These are phyloP conservation scores for Schizaphis graminum DNA, from an alignment of 2,888 invertebrate species.

Conservation along the genomic window DNA sequence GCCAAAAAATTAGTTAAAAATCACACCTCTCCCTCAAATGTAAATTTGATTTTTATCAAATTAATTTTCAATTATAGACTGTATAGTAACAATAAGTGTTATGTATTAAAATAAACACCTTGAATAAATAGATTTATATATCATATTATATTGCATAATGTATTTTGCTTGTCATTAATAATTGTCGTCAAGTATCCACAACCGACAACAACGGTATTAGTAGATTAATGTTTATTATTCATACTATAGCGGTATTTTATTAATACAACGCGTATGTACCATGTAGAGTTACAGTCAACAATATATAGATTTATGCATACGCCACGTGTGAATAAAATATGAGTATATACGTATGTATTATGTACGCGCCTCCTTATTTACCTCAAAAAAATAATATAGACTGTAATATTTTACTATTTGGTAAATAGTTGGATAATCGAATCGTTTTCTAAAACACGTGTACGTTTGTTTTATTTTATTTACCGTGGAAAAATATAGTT, in stretches of 20 bases:
- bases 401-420: neutral
- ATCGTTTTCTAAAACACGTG: neutral
- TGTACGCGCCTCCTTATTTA: neutral
- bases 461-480: neutral
- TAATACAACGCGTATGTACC: neutral
- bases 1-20: neutral
- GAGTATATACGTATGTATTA: neutral
- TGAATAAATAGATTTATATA: too few relatives aligned
- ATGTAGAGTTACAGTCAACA: neutral
- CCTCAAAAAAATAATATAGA: neutral
- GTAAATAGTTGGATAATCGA: neutral
- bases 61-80: neutral
- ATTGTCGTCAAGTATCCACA: slow-evolving; percentile 21
- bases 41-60: neutral
- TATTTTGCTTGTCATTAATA: neutral
- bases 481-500: neutral
- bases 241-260: neutral
- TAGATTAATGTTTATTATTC: slow-evolving; percentile 39
- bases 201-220: neutral
- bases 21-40: neutral
- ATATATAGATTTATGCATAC: neutral
- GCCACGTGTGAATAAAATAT: neutral
- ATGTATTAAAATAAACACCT: neutral
- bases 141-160: neutral
- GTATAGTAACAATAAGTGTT: neutral